Evolutionary conservation across 1,140 invertebrate genomes (phyloP), one percentile per base, ranked within the genome.

Genomic region (Pteromalus puparum): DNA sequence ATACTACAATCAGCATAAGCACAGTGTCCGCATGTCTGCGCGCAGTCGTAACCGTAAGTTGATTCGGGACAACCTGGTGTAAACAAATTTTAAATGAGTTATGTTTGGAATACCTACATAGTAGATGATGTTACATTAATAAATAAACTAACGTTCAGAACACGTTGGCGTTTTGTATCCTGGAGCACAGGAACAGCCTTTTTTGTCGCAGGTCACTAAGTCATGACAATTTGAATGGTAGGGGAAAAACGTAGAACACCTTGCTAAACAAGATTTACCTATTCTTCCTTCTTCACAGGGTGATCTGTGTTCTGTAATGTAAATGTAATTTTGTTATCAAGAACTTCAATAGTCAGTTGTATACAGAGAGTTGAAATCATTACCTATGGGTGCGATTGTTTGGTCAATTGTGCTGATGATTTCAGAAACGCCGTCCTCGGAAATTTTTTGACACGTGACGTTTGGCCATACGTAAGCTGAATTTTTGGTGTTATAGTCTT

Each of bases 371-470:
- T n/a, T 0, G 4, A 7, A 61, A n/a, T 21, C 5, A 61, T 61
- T 61, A 61, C 53, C 21, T 0, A 2, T 18, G 18, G 15, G 6
- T 7, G 21, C 21, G 53, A n/a, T 7, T 61, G n/a, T 61, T 5
- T 61, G 18, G 18, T 61, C 21, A 18, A 61, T n/a, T 4, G 53
- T n/a, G 21, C 53, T 61, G 53, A 85, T 82, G 10, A 82, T 46
- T 74, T 24, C 67, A 9, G 84, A 85, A 28, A 28, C 6, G 0
- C 76, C 76, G 42, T 70, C 24, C 15, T 18, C 0, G 2, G 75
- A 79, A 30, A 85, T 38, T 82, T 82, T 85, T 21, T 85, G 84
- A 79, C 84, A 85, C 21, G 75, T 85, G 1, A 82, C 26, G 28
- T 79, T 78, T 5, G 28, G 84, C 75, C 74, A 85, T n/a, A 65